phyloP scores from a whole-genome alignment of 2,888 invertebrate genomes.

The Chydorus sphaericus region DNA sequence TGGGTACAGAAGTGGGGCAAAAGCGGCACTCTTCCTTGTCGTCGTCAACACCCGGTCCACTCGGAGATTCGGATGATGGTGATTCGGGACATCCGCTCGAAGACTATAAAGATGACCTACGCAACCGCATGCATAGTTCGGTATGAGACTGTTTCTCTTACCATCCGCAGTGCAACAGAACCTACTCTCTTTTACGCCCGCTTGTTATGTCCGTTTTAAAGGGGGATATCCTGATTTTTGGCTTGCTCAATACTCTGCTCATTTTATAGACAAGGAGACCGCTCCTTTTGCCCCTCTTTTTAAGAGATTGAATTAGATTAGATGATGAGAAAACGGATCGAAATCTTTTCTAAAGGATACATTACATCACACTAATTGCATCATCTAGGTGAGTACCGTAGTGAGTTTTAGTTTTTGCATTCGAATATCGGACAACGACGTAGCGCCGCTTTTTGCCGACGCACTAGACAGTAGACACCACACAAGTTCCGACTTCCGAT shows the following conservation, averaged over 20 bases:
- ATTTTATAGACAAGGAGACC: too few relatives aligned
- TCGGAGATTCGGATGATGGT: slow-evolving; percentile 5
- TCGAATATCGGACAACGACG: too few relatives aligned
- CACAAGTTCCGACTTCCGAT: too few relatives aligned
- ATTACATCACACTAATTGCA: slow-evolving; percentile 57
- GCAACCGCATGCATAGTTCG: slow-evolving; percentile 3
- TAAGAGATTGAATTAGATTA: neutral
- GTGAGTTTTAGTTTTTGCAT: too few relatives aligned
- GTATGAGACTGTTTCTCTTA: neutral
- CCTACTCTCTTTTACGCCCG: too few relatives aligned
- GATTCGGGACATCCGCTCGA: slow-evolving; percentile 8
- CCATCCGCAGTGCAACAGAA: neutral
- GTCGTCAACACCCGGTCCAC: slow-evolving; percentile 5
- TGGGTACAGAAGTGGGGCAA: slow-evolving; percentile 29
- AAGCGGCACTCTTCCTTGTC: slow-evolving; percentile 6
- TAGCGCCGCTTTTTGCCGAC: too few relatives aligned
- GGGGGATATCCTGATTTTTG: slow-evolving; percentile 4
- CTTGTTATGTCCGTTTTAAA: too few relatives aligned
- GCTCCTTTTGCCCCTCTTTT: neutral
- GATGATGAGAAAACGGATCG: too few relatives aligned
- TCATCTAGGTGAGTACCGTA: too few relatives aligned
- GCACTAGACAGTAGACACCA: too few relatives aligned
- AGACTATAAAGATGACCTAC: slow-evolving; percentile 2
- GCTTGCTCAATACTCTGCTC: neutral
- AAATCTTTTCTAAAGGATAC: slow-evolving; percentile 11